phyloP scores from a whole-genome alignment of 2,797 vertebrate genomes.

The Myotis myotis region DNA sequence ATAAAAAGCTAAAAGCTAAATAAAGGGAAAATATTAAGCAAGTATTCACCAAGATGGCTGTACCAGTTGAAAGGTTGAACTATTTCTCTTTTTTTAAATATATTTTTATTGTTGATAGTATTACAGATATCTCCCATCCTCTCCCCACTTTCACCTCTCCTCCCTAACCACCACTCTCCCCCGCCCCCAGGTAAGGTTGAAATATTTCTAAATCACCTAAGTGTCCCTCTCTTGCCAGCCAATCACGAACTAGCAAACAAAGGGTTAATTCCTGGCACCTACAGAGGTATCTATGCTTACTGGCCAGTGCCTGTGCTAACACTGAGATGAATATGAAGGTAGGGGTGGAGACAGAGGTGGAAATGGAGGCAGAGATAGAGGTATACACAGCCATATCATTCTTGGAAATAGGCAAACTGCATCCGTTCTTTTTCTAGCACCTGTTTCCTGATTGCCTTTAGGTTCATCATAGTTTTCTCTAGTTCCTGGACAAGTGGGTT shows the following conservation, averaged over 20 bases:
- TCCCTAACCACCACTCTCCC: no score
- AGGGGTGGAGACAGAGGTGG: background rate
- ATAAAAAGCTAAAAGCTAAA: slow-evolving; percentile 49
- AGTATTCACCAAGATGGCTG: background rate
- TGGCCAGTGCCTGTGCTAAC: background rate
- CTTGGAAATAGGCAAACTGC: background rate
- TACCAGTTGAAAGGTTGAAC: background rate
- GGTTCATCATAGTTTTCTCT: background rate
- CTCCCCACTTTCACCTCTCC: no score
- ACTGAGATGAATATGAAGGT: background rate
- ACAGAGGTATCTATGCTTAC: background rate
- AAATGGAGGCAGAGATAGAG: background rate
- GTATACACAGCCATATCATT: background rate
- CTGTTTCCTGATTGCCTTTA: background rate
- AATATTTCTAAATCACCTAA: background rate
- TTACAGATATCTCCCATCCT: no score
- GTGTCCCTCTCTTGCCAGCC: background rate
- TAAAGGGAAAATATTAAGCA: background rate
- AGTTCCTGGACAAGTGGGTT: background rate
- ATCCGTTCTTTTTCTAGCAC: background rate
- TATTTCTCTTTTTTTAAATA: no score
- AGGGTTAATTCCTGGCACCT: background rate
- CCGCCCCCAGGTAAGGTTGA: background rate
- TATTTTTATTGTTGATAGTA: no score
- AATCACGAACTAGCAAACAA: background rate